Conservation (phyloP, 2,113 vertebrate genomes). For the Numenius arquata region DNA sequence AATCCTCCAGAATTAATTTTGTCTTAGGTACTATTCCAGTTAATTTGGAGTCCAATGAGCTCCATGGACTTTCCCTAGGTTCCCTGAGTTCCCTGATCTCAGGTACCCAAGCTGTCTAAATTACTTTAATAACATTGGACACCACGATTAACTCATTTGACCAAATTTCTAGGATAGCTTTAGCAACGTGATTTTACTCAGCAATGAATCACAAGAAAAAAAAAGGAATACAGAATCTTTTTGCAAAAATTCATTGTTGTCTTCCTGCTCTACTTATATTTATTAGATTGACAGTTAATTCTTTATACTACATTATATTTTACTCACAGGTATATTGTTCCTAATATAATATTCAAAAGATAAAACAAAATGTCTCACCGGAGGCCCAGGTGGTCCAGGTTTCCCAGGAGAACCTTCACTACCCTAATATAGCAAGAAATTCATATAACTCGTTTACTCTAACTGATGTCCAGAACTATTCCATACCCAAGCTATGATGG, state of each 20-base stretch:
- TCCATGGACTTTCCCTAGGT: not conserved
- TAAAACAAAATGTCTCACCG: constrained; percentile 69
- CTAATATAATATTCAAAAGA: not conserved
- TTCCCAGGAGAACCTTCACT: constrained; percentile 85
- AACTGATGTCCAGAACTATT: not conserved
- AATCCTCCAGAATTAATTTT: not conserved
- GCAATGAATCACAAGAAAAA: rapidly evolving
- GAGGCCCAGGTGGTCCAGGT: constrained; percentile 84
- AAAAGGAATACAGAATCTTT: not conserved
- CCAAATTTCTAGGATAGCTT: not conserved
- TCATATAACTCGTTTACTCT: not conserved
- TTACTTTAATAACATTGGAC: not conserved
- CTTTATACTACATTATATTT: not conserved
- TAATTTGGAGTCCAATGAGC: not conserved
- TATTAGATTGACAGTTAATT: not conserved
- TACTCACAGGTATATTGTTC: not conserved
- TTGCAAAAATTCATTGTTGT: not conserved
- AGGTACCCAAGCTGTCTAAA: not conserved
- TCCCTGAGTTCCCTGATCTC: not conserved
- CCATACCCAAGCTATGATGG: not conserved
- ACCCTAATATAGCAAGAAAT: constrained; percentile 79
- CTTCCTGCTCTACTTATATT: not conserved
- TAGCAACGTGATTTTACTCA: not conserved
- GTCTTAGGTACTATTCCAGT: not conserved
- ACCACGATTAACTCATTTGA: not conserved